Evolutionary conservation across 2,113 vertebrate species (phyloP), one percentile per base, ranked within the genome.

Genomic region (Hucho hucho): DNA sequence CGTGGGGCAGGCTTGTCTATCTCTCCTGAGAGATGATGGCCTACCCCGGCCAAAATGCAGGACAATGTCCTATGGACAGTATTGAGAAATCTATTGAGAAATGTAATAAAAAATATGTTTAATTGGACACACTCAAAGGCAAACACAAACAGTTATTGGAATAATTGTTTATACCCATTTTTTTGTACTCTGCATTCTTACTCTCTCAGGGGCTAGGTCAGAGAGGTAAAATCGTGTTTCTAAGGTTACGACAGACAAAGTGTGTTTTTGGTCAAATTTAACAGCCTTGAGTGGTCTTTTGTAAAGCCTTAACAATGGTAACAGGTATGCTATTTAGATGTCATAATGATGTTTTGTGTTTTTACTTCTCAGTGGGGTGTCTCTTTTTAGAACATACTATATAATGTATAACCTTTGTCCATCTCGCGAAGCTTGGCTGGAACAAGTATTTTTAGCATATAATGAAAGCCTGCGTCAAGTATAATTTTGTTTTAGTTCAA

Each of bases 281-380:
- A 53, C 1, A 53, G 11, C n/a, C 25, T 64, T 37, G 26, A 25
- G 46, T 22, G 37, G 66, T 25, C 24, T 16, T 47, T 22, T 70
- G 43, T 67, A 25, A 53, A 53, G 13, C 49, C 16, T 53, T 18
- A 18, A 53, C 12, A 69, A 18, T 43, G 9, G 37, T 43, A 43
- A 43, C 28, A 70, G 56, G 14, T 49, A 26, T 70, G 74, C 16
- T 29, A 29, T 72, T 72, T 20, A n/a, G 53, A 56, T 64, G 56
- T 64, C 56, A 63, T 20, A 47, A 61, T 7, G 9, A 4, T 32
- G 49, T 49, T 64, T 7, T 49, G 32, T 68, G 32, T 4, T 68
- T 43, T 18, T 16, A 47, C 22, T 29, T 56, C 6, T 5, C 64
- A 65, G 25, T 22, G 58, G 58, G n/a, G 58, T 65, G 24, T 28